Evolutionary conservation across 2,888 invertebrate genomes (phyloP), one percentile per base, ranked within the genome.

Genomic region (Acronicta leporina): DNA sequence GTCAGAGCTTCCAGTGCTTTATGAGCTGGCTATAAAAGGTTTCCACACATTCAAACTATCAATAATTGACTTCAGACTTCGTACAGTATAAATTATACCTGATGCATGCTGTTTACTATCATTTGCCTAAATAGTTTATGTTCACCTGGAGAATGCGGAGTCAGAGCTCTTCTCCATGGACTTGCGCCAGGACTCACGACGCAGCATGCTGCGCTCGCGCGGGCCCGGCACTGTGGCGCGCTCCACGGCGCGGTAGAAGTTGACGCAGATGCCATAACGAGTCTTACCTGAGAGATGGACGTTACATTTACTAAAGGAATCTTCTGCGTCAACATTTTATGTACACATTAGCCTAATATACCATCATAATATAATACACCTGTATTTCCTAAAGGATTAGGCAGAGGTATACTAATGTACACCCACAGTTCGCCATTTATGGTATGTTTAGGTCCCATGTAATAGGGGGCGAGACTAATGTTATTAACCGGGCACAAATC

Each of bases 251-350:
- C 99, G 96, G 94, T 99, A 99, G 94, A 99, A 99, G 92, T 99
- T 99, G 62, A 99, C 98, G 92, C 99, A 99, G 75, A 99, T 98
- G 41, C 99, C 99, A 89, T 97, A 99, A 30, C 99, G 96, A 13
- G 98, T 97, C 92, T 97, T 97, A 40, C 97, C 96, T 96, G 78
- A 35, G 30, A 16, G 11, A n/a, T 52, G 14, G 10, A n/a, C 14
- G 20, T 25, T 27, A 40, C 2, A 3, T 56, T 42, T 7, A 41
- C 35, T 40, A 15, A 44, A 20, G 6, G 5, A 14, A 5, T 13
- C 13, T 35, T 35, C 13, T 13, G 35, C n/a, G 7, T 6, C 2
- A n/a, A n/a, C 38, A 38, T 5, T 5, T 33, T 5, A 33, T 0
- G 33, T 33, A 30, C 9, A 30, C 10, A 0, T 9, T 30, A 10